Percentiles rank a stretch among this genome's conserved stretches.
Conservation (phyloP, 2,888 invertebrate genomes). For the Drosophila paranaensis region DNA sequence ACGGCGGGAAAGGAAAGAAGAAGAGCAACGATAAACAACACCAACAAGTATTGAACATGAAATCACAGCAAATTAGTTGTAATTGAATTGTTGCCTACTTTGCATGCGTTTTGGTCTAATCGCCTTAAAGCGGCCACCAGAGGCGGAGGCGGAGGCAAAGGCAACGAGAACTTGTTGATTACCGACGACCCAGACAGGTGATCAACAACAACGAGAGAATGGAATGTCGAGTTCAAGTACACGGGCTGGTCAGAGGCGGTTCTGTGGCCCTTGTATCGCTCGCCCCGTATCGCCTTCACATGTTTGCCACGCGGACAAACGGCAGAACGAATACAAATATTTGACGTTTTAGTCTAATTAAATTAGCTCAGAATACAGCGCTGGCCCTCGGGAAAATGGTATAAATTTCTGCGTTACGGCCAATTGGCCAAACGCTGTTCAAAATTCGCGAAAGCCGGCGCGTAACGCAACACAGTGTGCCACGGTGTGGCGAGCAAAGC, state of each 20-base stretch:
- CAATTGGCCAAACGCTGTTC: constrained; percentile 45
- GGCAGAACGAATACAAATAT: constrained; percentile 69
- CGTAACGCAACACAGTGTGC: constrained; percentile 35
- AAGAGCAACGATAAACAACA: constrained; percentile 11
- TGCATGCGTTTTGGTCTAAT: constrained; percentile 53
- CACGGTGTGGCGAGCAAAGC: constrained; percentile 27
- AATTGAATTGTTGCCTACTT: constrained; percentile 68
- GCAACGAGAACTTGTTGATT: constrained; percentile 66
- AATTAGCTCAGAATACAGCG: constrained; percentile 66
- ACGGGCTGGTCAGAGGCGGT: constrained; percentile 28
- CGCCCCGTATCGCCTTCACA: constrained; percentile 14
- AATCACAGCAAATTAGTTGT: constrained; percentile 74
- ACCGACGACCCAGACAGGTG: constrained; percentile 43
- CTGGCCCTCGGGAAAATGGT: constrained; percentile 69
- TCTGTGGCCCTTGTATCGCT: constrained; percentile 19
- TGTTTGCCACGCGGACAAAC: constrained; percentile 37
- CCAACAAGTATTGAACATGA: constrained; percentile 46
- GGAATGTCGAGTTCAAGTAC: constrained; percentile 44
- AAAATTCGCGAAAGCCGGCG: constrained; percentile 49
- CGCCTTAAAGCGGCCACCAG: constrained; percentile 55
- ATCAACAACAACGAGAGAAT: constrained; percentile 19
- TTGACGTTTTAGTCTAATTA: constrained; percentile 82
- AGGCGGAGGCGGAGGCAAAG: constrained; percentile 7
- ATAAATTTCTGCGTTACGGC: constrained; percentile 66
- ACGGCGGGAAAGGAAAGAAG: constrained; percentile 19